Evolutionary conservation across 2,888 invertebrate species (phyloP), one percentile per base, ranked within the genome.

Genomic region (Zele albiditarsus): DNA sequence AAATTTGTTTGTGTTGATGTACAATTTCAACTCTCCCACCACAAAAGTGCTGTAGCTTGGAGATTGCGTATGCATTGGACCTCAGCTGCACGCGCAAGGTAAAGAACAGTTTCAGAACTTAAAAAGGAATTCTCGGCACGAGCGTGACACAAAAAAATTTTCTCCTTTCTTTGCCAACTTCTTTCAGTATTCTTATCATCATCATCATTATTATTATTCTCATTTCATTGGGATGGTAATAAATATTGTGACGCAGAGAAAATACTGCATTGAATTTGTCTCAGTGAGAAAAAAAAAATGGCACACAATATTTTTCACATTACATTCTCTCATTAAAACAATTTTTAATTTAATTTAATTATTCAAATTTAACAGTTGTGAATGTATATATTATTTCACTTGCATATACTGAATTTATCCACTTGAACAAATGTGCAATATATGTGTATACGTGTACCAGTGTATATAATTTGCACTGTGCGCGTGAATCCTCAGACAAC

Each of bases 401-500:
- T 46, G 46, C 46, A 46, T 20, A 53, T 20, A 23, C 0, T 23
- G 27, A 28, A 62, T 72, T 60, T 53, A 72, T 65, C 25, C 57
- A 38, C 27, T 6, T 23, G 62, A n/a, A 58, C 25, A 16, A 49
- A 33, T n/a, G 16, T 10, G 28, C 23, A 42, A 46, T 23, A 20
- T 23, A 53, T n/a, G 5, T 53, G 8, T 23, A 70, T 58, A 38
- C 6, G 66, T 46, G 62, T 69, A 38, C 12, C 12, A 38, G 49
- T 38, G 57, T 71, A 58, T 38, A 23, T 49, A 71, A 74, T 74
- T 71, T 63, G 27, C 60, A 65, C 62, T 20, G 31, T 58, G 33
- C 58, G 31, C 66, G 65, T 63, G 63, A 76, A 72, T 75, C 71
- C 33, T 53, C 74, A 68, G 42, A 71, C 65, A 62, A 73, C 70